Percentiles rank a stretch among this genome's conserved stretches.
phyloP scores from a whole-genome alignment of 2,888 invertebrate genomes.

The Campopleginae sp. region DNA sequence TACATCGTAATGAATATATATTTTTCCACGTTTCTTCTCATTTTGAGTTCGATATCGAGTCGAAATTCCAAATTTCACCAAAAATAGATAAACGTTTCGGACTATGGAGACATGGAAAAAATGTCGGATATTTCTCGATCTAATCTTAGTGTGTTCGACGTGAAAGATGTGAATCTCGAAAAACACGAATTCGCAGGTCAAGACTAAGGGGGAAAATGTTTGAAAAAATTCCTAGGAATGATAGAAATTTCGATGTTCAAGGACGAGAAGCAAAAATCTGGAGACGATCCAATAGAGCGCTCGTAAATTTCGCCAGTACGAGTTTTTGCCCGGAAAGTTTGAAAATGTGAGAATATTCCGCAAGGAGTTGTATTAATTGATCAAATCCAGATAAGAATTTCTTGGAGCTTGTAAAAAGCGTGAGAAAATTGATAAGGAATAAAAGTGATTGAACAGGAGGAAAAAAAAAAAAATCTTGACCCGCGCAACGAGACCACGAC shows the following conservation, averaged over 20 bases:
- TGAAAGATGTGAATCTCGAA: background rate
- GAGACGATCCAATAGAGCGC: background rate
- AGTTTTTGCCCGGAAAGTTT: background rate
- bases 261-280: background rate
- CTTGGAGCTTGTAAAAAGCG: background rate
- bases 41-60: background rate
- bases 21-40: background rate
- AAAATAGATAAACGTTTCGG: background rate
- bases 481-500: constrained; percentile 67
- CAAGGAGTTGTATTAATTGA: background rate
- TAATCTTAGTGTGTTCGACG: background rate
- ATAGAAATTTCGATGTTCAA: background rate
- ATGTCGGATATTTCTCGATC: background rate
- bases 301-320: background rate
- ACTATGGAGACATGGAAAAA: background rate
- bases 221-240: background rate
- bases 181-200: background rate
- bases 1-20: too few relatives aligned
- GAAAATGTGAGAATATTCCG: background rate
- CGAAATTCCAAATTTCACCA: background rate
- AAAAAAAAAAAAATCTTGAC: constrained; percentile 63
- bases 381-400: background rate
- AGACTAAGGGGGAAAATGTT: background rate
- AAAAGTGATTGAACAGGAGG: constrained; percentile 35
- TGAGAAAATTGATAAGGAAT: constrained; percentile 41